Evolutionary conservation across 2,113 vertebrate genomes (phyloP), one percentile per base, ranked within the genome.

Genomic region (Heterocephalus glaber): DNA sequence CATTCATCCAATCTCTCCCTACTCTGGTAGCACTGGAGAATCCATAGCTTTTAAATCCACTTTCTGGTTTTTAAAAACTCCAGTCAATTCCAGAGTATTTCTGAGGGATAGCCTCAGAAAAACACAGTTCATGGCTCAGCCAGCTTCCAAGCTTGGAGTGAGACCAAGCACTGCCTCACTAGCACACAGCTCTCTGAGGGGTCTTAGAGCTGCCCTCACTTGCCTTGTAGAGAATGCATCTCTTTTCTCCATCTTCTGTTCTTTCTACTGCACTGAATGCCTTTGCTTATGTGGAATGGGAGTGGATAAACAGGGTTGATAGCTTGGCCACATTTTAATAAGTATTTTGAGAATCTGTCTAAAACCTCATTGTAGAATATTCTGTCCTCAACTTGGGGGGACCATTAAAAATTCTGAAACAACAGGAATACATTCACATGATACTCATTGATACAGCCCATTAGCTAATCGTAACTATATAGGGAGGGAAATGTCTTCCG

Each of bases 361-460:
- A n/a, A 60, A 89, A 54, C 13, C n/a, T 63, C n/a, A 76, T 9
- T 47, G 20, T 47, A 74, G n/a, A 74, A 41, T 4, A 61, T 38
- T 83, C 83, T 86, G 16, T 38, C 20, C 30, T 89, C 66, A 86
- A 30, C 54, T 92, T 92, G 56, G 33, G 9, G 47, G 44, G 22
- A 47, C 35, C 72, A 87, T 65, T 70, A 88, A 90, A 92, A 94
- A 77, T 77, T 49, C n/a, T 44, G 52, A 90, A 63, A 70, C 38
- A 81, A 77, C 58, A 68, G 35, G 22, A 68, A 56, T 80, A 85
- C 16, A 58, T 26, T 89, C 87, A 77, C 94, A 70, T 47, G 56
- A 84, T n/a, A 68, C 16, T 44, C 66, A 85, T 8, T 68, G 83
- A 76, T n/a, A 56, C 2, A 6, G 49, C 3, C 22, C 54, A 60